Evolutionary conservation across 2,888 invertebrate species (phyloP), one percentile per base, ranked within the genome.

Genomic region (Leuctra nigra): DNA sequence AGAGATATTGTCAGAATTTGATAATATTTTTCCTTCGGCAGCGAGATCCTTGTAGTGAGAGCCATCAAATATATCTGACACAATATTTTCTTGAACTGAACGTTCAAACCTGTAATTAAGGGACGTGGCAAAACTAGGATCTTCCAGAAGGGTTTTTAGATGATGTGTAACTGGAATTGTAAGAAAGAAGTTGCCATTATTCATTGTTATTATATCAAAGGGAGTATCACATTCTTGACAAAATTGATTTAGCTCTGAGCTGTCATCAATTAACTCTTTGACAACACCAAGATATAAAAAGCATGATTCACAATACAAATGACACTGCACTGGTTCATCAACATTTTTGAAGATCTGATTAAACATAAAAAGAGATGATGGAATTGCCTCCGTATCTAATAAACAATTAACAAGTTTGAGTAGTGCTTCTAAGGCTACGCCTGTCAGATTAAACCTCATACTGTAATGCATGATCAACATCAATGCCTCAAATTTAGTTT

Each of bases 51-150:
- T 24, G 13, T 53, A 53, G 9, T 39, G 20, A 6, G 23, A 22
- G 13, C 53, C 53, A 53, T 53, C 53, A 53, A 36, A 53, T 9
- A 53, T 53, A 36, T 53, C 53, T 18, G 38, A 22, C 2, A 53
- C 36, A n/a, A 4, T 14, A 25, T 53, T 11, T n/a, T 53, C 53
- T 18, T 29, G 2, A 41, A 11, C 13, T 4, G 18, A 2, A 11
- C 18, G 41, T 4, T 16, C 22, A 41, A 41, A 41, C 13, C 41
- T 41, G 22, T 41, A 22, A 3, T 4, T 4, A 22, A 2, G 18
- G 16, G 11, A 16, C 16, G 9, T 16, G 6, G 11, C 13, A 41
- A 4, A 41, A 41, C 4, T 11, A 18, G 41, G 20, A 14, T 41
- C 4, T 41, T 41, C 22, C 6, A 41, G 41, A 14, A 20, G 11